Evolutionary conservation across 2,113 vertebrate species (phyloP), one percentile per base, ranked within the genome.

Genomic region (Rhinoderma darwinii): DNA sequence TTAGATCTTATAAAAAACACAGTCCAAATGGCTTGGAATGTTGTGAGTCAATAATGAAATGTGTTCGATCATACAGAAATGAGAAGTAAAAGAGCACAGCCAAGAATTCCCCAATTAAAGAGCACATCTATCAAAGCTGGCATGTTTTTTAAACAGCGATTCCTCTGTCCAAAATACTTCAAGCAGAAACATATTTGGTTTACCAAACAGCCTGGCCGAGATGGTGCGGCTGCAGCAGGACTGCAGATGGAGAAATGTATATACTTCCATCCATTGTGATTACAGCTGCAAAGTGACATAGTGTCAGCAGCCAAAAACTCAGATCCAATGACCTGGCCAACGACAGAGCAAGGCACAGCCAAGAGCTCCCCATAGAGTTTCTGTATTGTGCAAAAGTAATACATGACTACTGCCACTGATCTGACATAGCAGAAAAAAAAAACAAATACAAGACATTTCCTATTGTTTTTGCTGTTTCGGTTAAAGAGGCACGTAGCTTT

Each of bases 181-280:
- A 87, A 87, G 85, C 85, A 82, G 78, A 87, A 87, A 82, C 85
- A 87, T 87, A 87, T 87, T 87, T 87, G 85, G 85, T 82, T 81
- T 82, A 82, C 78, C 85, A 87, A 82, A 74, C 78, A 87, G 75
- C 77, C 78, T 87, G 78, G 85, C 77, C 68, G 63, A 18, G 59
- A 20, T 43, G 78, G 66, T 73, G 39, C 43, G 50, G 43, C 72
- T 86, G 47, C 63, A 72, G 61, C 84, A 82, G 27, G 54, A 74
- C 85, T 87, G 78, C 85, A 87, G 85, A 87, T 87, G 78, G 78
- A 87, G 50, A 87, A 75, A 73, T 74, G 78, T 82, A 74, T 82
- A 61, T 50, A 74, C 78, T 82, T 61, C 85, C 78, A 81, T 87
- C 78, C 51, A 82, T 87, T 74, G 78, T 87, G 78, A 87, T 82